Evolutionary conservation across 2,113 vertebrate species (phyloP).

Genomic region (Stictonetta naevosa): DNA sequence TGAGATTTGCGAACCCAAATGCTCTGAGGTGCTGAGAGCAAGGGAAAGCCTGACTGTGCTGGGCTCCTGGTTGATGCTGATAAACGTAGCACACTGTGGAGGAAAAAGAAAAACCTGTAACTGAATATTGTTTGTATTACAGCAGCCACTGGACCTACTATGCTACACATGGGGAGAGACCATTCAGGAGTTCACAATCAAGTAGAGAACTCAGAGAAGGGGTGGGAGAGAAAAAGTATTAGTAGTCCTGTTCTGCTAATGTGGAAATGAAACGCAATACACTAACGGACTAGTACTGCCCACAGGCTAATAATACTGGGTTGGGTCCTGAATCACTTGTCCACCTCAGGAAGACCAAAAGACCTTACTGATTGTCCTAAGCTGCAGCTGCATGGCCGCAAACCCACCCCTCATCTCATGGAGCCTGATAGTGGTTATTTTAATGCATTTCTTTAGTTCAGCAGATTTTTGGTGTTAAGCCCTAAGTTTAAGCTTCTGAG

Average conservation of each 20-base stretch:
- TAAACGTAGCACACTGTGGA: not conserved
- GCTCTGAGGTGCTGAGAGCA: constrained; percentile 43
- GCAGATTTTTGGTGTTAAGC: not conserved
- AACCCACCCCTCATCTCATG: not conserved
- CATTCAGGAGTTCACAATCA: not conserved
- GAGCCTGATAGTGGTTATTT: not conserved
- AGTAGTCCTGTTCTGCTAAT: not conserved
- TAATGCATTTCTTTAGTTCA: not conserved
- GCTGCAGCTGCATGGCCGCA: not conserved
- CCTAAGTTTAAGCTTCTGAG: not conserved
- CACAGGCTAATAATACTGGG: not conserved
- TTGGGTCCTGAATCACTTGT: not conserved
- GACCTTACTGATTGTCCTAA: not conserved
- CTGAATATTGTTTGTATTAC: not conserved
- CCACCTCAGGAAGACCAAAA: not conserved
- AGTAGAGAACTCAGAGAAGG: not conserved
- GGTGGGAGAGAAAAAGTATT: not conserved
- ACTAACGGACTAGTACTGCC: not conserved
- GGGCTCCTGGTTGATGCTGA: not conserved
- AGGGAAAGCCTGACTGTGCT: constrained; percentile 18
- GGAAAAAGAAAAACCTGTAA: not conserved
- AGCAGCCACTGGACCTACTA: not conserved
- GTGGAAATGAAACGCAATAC: not conserved
- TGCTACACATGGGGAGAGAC: not conserved
- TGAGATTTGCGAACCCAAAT: constrained; percentile 7